Evolutionary conservation across 2,113 vertebrate species (phyloP).

Genomic region (Panurus biarmicus): DNA sequence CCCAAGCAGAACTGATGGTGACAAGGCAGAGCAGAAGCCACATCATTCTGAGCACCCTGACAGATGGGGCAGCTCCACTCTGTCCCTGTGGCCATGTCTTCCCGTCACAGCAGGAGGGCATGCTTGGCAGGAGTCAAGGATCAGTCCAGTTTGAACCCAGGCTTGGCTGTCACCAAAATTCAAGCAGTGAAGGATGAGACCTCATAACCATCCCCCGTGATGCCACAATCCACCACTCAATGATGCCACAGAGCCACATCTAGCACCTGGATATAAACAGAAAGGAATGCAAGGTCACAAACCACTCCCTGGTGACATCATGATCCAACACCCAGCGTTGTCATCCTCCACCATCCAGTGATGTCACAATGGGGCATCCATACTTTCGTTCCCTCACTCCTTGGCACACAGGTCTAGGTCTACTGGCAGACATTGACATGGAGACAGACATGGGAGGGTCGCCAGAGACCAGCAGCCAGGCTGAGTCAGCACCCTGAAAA

Average conservation of each 20-base stretch:
- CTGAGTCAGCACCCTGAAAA: neutral
- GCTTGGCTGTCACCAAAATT: neutral
- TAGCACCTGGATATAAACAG: neutral
- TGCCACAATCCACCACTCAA: neutral
- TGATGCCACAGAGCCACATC: no score
- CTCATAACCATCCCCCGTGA: neutral
- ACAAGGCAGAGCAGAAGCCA: neutral
- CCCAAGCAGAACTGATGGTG: neutral
- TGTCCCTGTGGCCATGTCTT: neutral
- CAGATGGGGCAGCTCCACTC: neutral
- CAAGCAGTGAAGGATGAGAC: neutral
- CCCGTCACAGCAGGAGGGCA: no score
- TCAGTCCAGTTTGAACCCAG: neutral
- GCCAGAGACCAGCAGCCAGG: neutral
- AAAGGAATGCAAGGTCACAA: neutral
- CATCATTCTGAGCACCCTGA: neutral
- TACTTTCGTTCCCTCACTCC: neutral
- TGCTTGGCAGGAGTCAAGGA: neutral
- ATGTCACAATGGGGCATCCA: no score
- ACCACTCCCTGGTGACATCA: neutral
- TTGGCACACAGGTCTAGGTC: neutral
- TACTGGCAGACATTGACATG: neutral
- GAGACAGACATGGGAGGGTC: neutral
- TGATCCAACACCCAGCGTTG: neutral
- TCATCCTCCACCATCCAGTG: neutral